phyloP scores from a whole-genome alignment of 2,888 invertebrate species.

The Drosophila melanocephala region DNA sequence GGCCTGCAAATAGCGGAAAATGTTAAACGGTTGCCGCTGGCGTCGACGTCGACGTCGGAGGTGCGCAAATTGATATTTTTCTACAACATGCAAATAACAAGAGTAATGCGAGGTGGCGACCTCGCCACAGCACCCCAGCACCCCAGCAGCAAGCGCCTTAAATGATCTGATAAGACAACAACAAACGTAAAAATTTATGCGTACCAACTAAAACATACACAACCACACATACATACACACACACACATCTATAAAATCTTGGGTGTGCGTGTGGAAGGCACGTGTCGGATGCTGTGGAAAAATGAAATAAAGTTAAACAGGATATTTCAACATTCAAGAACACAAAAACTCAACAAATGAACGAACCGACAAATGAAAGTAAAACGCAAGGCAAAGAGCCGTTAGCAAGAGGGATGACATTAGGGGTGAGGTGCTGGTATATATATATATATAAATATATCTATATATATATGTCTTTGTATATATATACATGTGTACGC shows the following conservation, averaged over 20 bases:
- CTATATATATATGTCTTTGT: not conserved
- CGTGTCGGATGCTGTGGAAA: conserved; percentile 80
- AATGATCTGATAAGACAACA: conserved; percentile 80
- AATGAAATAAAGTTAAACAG: conserved; percentile 80
- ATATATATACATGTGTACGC: conserved; percentile 8
- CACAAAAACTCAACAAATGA: conserved; percentile 68
- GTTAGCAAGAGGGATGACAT: conserved; percentile 13
- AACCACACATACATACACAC: conserved; percentile 29
- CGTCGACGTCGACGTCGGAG: conserved; percentile 62
- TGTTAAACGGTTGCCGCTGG: conserved; percentile 68
- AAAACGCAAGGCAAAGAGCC: conserved; percentile 56
- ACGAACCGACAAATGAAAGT: conserved; percentile 70
- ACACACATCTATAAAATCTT: not conserved
- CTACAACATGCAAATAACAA: conserved; percentile 79
- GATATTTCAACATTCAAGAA: conserved; percentile 75
- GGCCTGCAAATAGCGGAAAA: conserved; percentile 80
- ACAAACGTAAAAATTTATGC: conserved; percentile 80
- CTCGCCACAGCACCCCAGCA: conserved; percentile 27
- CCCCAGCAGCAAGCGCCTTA: conserved; percentile 44
- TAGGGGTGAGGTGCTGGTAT: not conserved
- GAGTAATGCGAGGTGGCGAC: conserved; percentile 66
- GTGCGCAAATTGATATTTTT: conserved; percentile 79
- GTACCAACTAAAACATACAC: conserved; percentile 72
- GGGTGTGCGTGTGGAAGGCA: conserved; percentile 50
- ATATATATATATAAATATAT: not conserved